These are phyloP conservation scores for Notospermus geniculatus DNA, from an alignment of 1,140 invertebrate genomes.

Conservation along the genomic window DNA sequence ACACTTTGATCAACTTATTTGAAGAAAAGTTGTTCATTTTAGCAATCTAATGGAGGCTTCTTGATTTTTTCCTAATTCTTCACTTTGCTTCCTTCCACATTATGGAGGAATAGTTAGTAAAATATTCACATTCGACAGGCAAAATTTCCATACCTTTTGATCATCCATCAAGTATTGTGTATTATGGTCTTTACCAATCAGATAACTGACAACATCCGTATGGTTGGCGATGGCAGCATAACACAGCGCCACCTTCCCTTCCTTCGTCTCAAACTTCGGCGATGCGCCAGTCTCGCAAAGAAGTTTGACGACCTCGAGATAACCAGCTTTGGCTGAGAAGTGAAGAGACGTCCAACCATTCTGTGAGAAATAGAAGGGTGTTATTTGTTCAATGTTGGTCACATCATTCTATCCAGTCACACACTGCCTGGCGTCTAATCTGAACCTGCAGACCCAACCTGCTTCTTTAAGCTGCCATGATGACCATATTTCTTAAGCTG, in stretches of 20 bases:
- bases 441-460: no score
- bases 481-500: no score
- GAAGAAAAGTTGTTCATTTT: no score
- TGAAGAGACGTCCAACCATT: slow-evolving; percentile 96
- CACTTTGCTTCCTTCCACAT: no score
- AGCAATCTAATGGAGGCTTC: no score
- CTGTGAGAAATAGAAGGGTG: slow-evolving; percentile 28
- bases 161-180: slow-evolving; percentile 97
- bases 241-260: slow-evolving; percentile 92
- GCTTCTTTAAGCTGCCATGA: no score
- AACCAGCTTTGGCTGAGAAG: slow-evolving; percentile 91
- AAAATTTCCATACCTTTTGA: slow-evolving; percentile 65
- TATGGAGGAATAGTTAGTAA: no score
- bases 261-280: slow-evolving; percentile 70
- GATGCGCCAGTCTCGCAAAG: slow-evolving; percentile 93
- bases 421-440: background rate
- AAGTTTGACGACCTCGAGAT: slow-evolving; percentile 90
- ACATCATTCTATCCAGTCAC: background rate
- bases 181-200: slow-evolving; percentile 96
- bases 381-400: background rate
- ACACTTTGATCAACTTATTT: no score
- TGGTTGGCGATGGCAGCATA: slow-evolving; percentile 96
- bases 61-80: no score
- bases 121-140: no score
- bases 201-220: slow-evolving; percentile 90